Evolutionary conservation across 2,113 vertebrate species (phyloP), one percentile per base, ranked within the genome.

Genomic region (Ptilorrhoa leucosticta): DNA sequence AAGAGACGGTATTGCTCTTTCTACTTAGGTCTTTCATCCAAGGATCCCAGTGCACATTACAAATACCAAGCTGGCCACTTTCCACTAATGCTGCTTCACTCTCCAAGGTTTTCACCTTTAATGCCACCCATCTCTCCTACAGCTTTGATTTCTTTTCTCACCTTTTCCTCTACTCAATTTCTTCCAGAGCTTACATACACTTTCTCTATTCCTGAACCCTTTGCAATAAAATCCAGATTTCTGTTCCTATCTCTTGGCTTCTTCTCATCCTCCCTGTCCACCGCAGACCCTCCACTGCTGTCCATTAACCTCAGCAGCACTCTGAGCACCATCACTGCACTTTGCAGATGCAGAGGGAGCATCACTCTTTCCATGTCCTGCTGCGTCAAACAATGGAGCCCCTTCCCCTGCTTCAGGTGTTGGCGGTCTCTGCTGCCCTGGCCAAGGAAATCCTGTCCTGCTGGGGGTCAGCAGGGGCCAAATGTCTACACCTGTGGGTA

Each of bases 351-450:
- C 28, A 37, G 40, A 42, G 24, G 57, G 15, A 13, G 3, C 50
- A 51, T 44, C 7, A 3, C 15, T 24, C 24, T 65, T 61, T 28
- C 47, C 33, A 7, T 3, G 0, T n/a, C 69, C 57, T 60, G 13
- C 57, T 33, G 35, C 3, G 0, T 22, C 0, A 1, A 39, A 22
- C 0, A 1, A 31, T 26, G 16, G 28, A 80, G 10, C 7, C 57
- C 37, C 39, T 78, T 51, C 33, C 5, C 30, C 44, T 6, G 0
- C 66, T 53, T 40, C 58, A 35, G 15, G 51, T 3, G 6, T 57
- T 3, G 0, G 30, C 0, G 0, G 33, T 68, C 60, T 33, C 35
- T 10, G 1, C 53, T 63, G n/a, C 1, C 1, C 15, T 2, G 2
- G n/a, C 21, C 2, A 3, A 72, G 48, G 40, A 77, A 17, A n/a